Evolutionary conservation across 2,113 vertebrate genomes (phyloP).

Genomic region (Eleginops maclovinus): DNA sequence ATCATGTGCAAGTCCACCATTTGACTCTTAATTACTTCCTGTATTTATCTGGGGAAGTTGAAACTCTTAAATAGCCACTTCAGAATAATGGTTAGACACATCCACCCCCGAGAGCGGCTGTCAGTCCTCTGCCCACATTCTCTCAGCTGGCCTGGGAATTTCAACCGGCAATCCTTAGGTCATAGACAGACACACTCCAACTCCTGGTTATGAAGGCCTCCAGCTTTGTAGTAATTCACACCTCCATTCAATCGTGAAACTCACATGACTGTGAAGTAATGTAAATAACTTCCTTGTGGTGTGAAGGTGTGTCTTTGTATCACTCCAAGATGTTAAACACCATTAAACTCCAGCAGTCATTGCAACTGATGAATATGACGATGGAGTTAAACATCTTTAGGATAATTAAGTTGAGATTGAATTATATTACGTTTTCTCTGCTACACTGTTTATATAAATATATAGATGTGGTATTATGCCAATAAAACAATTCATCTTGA

Average conservation of each 20-base stretch:
- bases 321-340: conserved; percentile 41
- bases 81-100: neutral
- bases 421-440: neutral
- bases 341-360: neutral
- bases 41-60: neutral
- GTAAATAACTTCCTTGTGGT: conserved; percentile 5
- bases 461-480: neutral
- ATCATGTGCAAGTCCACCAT: conserved; percentile 24
- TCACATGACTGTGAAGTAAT: conserved; percentile 17
- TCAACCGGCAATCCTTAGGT: conserved; percentile 15
- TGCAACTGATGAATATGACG: neutral
- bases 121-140: conserved; percentile 6
- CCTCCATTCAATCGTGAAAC: conserved; percentile 16
- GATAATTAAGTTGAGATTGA: neutral
- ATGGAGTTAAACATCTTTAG: neutral
- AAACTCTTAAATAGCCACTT: conserved; percentile 6
- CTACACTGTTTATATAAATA: neutral
- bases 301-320: conserved; percentile 24
- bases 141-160: conserved; percentile 38
- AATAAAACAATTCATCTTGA: no score
- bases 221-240: conserved; percentile 18
- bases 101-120: neutral
- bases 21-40: conserved; percentile 23
- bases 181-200: conserved; percentile 6
- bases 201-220: conserved; percentile 19